phyloP scores from a whole-genome alignment of 1,140 invertebrate species.

The Chymomyza costata region DNA sequence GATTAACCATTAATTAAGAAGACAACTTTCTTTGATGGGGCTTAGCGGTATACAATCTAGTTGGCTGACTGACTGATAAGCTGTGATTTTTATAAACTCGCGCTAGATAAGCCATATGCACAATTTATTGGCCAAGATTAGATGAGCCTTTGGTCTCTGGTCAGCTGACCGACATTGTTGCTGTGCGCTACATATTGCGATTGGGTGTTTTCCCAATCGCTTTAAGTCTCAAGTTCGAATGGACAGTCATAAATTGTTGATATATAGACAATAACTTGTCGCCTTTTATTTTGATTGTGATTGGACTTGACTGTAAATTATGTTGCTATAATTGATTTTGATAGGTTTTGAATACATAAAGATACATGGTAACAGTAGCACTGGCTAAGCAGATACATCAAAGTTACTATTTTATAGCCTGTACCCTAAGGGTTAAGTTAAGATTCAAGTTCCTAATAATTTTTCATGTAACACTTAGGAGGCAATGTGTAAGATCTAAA shows the following conservation, averaged over 20 bases:
- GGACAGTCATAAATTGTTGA: constrained; percentile 22
- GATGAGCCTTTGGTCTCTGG: constrained; percentile 8
- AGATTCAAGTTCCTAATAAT: no score
- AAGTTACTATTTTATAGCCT: no score
- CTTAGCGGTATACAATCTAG: no score
- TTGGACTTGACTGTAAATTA: constrained; percentile 27
- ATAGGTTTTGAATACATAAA: neutral
- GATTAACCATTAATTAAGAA: constrained; percentile 21
- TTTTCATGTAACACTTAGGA: no score
- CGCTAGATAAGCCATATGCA: constrained; percentile 29
- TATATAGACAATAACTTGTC: constrained; percentile 19
- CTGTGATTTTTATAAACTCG: constrained; percentile 58
- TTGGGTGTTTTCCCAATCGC: constrained; percentile 31
- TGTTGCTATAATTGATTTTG: constrained; percentile 15
- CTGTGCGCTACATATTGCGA: no score
- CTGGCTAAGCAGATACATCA: no score
- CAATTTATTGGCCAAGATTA: constrained; percentile 54
- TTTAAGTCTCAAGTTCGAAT: neutral
- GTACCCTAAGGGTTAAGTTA: no score
- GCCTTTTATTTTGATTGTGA: constrained; percentile 13
- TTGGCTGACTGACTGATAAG: constrained; percentile 21
- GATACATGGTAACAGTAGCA: no score
- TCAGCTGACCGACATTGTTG: constrained; percentile 42
- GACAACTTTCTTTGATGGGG: no score
- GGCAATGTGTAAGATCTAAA: no score